These are phyloP conservation scores for Gorsachius magnificus DNA, from an alignment of 2,797 vertebrate species.

Conservation along the genomic window DNA sequence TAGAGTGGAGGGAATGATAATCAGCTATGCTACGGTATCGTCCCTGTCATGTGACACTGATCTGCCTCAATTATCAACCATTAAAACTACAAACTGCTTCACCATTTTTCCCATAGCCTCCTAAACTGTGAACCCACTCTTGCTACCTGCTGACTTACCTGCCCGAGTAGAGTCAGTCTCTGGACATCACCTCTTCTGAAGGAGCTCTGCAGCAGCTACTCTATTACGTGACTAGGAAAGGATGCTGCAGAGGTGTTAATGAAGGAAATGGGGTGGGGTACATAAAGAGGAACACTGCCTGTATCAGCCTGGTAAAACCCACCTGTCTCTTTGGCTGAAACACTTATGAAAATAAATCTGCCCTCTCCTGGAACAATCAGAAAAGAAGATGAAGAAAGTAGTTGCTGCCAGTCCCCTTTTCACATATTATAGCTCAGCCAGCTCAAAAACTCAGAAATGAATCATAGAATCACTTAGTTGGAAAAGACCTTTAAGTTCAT, in stretches of 20 bases:
- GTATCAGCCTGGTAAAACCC: background rate
- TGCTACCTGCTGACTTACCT: background rate
- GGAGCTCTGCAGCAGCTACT: background rate
- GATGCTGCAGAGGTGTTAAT: background rate
- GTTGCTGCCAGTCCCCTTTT: background rate
- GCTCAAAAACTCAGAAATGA: background rate
- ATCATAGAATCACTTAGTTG: too few species aligned
- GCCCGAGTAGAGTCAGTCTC: background rate
- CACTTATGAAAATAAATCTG: background rate
- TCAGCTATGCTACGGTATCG: background rate
- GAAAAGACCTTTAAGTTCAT: too few species aligned
- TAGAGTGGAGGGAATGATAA: background rate
- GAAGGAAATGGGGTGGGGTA: background rate
- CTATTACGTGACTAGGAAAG: background rate
- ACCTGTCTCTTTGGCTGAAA: background rate
- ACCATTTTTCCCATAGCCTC: background rate
- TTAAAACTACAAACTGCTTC: slow-evolving; percentile 5
- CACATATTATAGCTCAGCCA: background rate
- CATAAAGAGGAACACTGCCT: background rate
- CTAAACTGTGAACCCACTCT: background rate
- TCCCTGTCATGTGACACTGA: background rate
- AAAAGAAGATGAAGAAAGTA: background rate
- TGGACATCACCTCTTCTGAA: background rate
- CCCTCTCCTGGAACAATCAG: background rate
- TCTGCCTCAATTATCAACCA: background rate